phyloP scores from a whole-genome alignment of 2,113 vertebrate species.

The Rousettus leschenaultii region DNA sequence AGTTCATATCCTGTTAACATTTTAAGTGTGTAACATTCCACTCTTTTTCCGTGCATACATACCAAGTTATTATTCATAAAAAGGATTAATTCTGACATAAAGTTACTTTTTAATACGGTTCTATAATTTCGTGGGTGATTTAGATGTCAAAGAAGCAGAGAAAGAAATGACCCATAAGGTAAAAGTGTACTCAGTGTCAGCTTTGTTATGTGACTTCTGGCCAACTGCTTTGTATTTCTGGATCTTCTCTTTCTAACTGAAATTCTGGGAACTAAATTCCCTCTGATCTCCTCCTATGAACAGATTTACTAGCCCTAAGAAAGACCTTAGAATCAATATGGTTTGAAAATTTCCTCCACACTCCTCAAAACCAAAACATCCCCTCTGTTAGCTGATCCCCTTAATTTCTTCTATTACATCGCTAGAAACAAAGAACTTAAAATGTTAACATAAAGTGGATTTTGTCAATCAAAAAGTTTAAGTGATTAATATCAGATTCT shows the following conservation, averaged over 20 bases:
- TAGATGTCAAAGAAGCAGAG: constrained; percentile 23
- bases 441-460: neutral
- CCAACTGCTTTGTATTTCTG: neutral
- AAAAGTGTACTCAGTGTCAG: neutral
- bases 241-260: neutral
- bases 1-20: neutral
- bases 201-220: neutral
- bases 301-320: neutral
- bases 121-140: neutral
- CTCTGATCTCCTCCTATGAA: neutral
- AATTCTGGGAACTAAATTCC: neutral
- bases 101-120: neutral
- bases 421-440: neutral
- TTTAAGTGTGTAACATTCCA: neutral
- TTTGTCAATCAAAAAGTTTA: neutral
- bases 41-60: neutral
- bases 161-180: neutral
- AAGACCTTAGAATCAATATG: neutral
- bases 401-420: neutral
- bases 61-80: neutral
- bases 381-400: neutral
- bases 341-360: neutral
- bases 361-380: neutral
- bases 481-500: neutral
- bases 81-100: neutral